Percentiles rank a stretch among this genome's conserved stretches.
Conservation (phyloP, 2,888 invertebrate species). For the Mythimna albipuncta region DNA sequence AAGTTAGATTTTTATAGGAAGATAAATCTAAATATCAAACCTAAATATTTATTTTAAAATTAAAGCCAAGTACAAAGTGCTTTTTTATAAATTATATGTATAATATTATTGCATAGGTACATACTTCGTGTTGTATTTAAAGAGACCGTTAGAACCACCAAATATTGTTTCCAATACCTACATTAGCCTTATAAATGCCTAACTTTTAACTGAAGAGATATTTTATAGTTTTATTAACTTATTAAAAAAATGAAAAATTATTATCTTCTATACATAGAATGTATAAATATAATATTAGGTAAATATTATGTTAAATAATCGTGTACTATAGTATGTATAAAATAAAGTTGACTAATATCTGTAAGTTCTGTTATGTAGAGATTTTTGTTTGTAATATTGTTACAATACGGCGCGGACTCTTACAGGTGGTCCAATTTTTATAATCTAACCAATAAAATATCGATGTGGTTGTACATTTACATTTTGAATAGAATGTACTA, state of each 20-base stretch:
- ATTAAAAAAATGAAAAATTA: constrained; percentile 88
- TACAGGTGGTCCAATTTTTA: constrained; percentile 90
- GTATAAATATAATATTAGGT: constrained; percentile 87
- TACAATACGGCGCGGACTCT: constrained; percentile 88
- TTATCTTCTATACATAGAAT: constrained; percentile 90
- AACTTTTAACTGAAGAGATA: constrained; percentile 89
- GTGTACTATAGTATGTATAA: constrained; percentile 90
- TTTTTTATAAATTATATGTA: constrained; percentile 78
- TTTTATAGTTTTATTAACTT: constrained; percentile 91
- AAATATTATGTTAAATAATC: constrained; percentile 89
- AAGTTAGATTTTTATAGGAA: constrained; percentile 45
- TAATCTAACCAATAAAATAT: constrained; percentile 91
- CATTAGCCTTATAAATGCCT: constrained; percentile 90
- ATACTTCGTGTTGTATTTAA: constrained; percentile 82
- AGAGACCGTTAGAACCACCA: constrained; percentile 85
- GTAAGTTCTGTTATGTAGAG: constrained; percentile 91
- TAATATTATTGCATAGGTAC: constrained; percentile 74
- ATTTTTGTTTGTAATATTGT: constrained; percentile 91
- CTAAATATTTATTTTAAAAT: constrained; percentile 66
- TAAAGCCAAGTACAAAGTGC: constrained; percentile 89
- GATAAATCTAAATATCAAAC: constrained; percentile 42
- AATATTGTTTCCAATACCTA: constrained; percentile 89
- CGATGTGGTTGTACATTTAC: constrained; percentile 91
- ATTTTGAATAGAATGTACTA: constrained; percentile 90
- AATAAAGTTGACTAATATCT: constrained; percentile 90